Base-by-base conservation (phyloP, 2,113 vertebrate species). In the Tretioscincus oriximinensis region DNA sequence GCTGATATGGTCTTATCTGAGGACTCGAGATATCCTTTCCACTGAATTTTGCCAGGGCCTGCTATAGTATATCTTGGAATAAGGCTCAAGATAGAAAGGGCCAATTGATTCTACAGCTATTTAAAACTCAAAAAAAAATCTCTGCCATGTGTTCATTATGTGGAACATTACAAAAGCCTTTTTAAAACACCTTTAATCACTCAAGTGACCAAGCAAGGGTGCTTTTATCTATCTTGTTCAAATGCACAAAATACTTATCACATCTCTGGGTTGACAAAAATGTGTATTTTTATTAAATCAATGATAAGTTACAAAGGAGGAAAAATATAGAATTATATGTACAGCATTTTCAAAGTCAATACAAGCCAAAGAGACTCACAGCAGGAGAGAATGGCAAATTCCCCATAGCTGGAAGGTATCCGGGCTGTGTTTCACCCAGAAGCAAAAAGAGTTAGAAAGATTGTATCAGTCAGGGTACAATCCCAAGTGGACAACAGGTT, bases 221-320 rank as follows among this genome's bases (percentile, higher is more conserved):
- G 4, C 4, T 26, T 51, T 67, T 45, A 29, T n/a, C 49, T 51
- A 66, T 22, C n/a, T n/a, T 61, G 22, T 35, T 63, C 26, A 69
- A n/a, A 69, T 28, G 24, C 28, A 64, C 66, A 75, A 35, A 51
- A 31, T 21, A 35, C 21, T 64, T 10, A 70, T 0, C 1, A 49
- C 65, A 64, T 71, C 10, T 10, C 67, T 1, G 0, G 64, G 24
- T 35, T 74, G 64, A 54, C 90, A 90, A 90, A 41, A 90, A 83
- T 90, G 90, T 89, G 70, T 88, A 87, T 92, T 92, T 93, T 92
- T 93, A 93, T 93, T 93, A 91, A 93, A 92, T 83, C 86, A 84
- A 84, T 85, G 87, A 93, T 92, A 93, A 92, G 91, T 93, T 93
- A 93, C 88, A 93, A 93, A 93, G 90, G 82, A 92, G 91, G 86